phyloP scores from a whole-genome alignment of 2,888 invertebrate species.

The Limenitis arthemis region DNA sequence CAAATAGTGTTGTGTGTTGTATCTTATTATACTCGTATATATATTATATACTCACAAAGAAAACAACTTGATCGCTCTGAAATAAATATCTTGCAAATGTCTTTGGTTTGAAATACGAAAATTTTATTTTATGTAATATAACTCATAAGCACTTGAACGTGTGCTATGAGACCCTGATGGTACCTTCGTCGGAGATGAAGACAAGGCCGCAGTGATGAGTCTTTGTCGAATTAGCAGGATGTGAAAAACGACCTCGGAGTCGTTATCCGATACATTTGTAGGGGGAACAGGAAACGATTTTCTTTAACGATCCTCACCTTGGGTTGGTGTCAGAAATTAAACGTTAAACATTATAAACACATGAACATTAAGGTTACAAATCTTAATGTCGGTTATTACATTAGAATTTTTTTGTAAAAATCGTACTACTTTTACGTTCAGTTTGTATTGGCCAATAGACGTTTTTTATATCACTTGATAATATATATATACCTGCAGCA shows the following conservation, averaged over 20 bases:
- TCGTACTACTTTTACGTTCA: constrained; percentile 15
- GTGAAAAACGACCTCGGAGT: constrained; percentile 42
- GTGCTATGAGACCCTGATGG: constrained; percentile 42
- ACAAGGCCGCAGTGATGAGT: constrained; percentile 37
- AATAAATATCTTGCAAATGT: too few relatives aligned
- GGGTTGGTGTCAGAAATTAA: constrained; percentile 12
- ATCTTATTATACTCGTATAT: too few relatives aligned
- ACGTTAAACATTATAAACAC: constrained; percentile 7
- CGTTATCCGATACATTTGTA: constrained; percentile 45
- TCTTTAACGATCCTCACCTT: constrained; percentile 41
- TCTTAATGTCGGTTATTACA: not conserved
- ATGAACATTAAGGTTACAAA: constrained; percentile 7
- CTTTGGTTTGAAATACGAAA: too few relatives aligned
- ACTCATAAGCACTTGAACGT: constrained; percentile 13
- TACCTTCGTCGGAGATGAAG: constrained; percentile 33
- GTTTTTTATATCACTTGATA: too few relatives aligned
- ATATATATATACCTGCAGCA: too few relatives aligned
- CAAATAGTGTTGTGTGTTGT: not conserved
- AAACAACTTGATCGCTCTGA: too few relatives aligned
- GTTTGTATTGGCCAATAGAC: too few relatives aligned
- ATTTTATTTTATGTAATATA: too few relatives aligned
- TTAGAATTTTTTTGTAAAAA: not conserved
- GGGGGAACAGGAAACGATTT: constrained; percentile 47
- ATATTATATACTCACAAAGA: too few relatives aligned
- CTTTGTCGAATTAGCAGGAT: constrained; percentile 55